Evolutionary conservation across 2,888 invertebrate species (phyloP), one percentile per base, ranked within the genome.

Genomic region (Campoplex capitator): DNA sequence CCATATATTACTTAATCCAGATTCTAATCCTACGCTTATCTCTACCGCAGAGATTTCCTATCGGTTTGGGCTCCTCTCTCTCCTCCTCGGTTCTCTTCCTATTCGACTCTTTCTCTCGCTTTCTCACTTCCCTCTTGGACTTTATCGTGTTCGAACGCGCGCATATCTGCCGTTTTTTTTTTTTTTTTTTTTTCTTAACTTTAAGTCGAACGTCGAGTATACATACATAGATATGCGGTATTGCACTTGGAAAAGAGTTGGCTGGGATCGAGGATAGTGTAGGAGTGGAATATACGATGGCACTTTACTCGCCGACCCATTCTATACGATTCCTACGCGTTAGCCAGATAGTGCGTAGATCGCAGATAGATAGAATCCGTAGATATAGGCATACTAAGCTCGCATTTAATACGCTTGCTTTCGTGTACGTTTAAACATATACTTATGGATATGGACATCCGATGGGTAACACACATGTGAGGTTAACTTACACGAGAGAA

Each of bases 281-380:
- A 85, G 87, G 87, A 84, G 87, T 87, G 62, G 77, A 87, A 87
- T 87, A 87, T 87, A 87, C 84, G 84, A 87, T 79, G 84, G 87
- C 87, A 87, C 87, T 87, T 84, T 87, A 84, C 87, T 83, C 84
- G 82, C 70, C 81, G 78, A 76, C 62, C 83, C 75, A 80, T 87
- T 87, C 87, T 67, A 51, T 83, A 67, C 85, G 85, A 82, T 85
- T 82, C 81, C 84, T 85, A 85, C 84, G 87, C 87, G 84, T 65
- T 54, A 71, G 84, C 75, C 45, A 80, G 87, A 87, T 87, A 85
- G 84, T 87, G 87, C 87, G 87, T 87, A 87, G 87, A 87, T 87
- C 73, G 82, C 51, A 73, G 79, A 85, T 85, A 84, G 79, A 77
- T 86, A 84, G 54, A 67, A 7, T 42, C 84, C 79, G 23, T 23